A percentile compares a stretch with the other conserved stretches of the same genome.
These are phyloP conservation scores for Poicephalus gulielmi DNA, from an alignment of 2,113 vertebrate species.

Conservation along the genomic window DNA sequence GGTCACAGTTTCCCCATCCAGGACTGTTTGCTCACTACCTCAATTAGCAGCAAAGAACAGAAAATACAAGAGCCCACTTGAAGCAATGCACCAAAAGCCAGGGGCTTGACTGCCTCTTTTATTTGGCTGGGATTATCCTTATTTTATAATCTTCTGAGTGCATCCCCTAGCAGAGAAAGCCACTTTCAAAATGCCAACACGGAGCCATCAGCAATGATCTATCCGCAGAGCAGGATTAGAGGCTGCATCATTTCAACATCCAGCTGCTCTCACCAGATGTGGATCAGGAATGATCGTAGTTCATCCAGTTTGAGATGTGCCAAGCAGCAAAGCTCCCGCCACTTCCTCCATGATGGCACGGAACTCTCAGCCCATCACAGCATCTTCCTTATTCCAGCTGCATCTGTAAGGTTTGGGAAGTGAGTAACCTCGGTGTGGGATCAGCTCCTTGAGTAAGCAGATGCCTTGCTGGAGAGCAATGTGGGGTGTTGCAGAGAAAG, in stretches of 20 bases:
- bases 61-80: neutral
- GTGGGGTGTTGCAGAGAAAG: neutral
- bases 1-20: neutral
- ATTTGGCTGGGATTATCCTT: neutral
- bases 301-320: neutral
- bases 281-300: neutral
- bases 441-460: neutral
- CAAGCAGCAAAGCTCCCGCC: neutral
- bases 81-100: neutral
- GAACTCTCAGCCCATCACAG: neutral
- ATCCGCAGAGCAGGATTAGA: neutral
- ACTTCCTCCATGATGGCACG: neutral
- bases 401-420: neutral
- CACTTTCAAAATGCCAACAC: neutral
- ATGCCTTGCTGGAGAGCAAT: neutral
- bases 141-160: slow-evolving; percentile 3
- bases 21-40: neutral
- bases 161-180: neutral
- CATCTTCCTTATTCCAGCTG: neutral
- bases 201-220: neutral
- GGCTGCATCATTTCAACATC: neutral
- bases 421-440: accelerated
- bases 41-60: neutral
- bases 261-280: neutral
- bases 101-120: neutral